phyloP scores from a whole-genome alignment of 2,888 invertebrate genomes.

The Acanthosepion pharaonis region DNA sequence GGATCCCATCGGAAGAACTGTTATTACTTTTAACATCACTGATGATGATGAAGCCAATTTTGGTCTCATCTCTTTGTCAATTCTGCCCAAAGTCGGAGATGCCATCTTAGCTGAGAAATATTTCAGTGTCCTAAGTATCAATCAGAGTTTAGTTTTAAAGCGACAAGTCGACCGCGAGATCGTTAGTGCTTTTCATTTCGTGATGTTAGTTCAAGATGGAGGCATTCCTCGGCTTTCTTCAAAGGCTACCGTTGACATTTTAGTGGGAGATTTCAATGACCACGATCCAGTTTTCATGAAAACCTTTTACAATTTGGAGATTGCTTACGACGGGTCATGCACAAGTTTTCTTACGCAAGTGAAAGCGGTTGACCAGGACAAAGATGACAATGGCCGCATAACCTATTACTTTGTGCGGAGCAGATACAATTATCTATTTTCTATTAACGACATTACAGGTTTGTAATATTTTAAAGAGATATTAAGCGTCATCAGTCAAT shows the following conservation, averaged over 20 bases:
- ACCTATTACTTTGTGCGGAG: slow-evolving; percentile 56
- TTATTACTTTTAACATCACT: slow-evolving; percentile 58
- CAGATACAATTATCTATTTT: slow-evolving; percentile 58
- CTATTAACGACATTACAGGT: slow-evolving; percentile 57
- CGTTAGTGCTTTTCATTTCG: slow-evolving; percentile 56
- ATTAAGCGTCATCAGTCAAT: too few relatives aligned
- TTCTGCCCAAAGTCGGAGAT: slow-evolving; percentile 49
- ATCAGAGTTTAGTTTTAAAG: slow-evolving; percentile 58
- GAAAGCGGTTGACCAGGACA: slow-evolving; percentile 66
- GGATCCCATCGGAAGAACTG: slow-evolving; percentile 56
- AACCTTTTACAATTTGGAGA: slow-evolving; percentile 63
- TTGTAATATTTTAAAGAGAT: neutral
- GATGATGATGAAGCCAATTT: slow-evolving; percentile 62
- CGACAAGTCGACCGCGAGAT: slow-evolving; percentile 62
- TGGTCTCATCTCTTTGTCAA: slow-evolving; percentile 58
- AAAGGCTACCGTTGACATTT: slow-evolving; percentile 80
- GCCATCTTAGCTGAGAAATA: slow-evolving; percentile 56
- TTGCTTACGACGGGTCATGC: slow-evolving; percentile 62
- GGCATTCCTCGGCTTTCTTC: slow-evolving; percentile 90
- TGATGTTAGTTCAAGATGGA: slow-evolving; percentile 89
- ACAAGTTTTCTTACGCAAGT: slow-evolving; percentile 58
- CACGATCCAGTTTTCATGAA: slow-evolving; percentile 62
- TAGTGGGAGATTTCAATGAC: slow-evolving; percentile 63
- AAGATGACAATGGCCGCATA: slow-evolving; percentile 61
- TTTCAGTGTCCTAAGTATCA: slow-evolving; percentile 55